Evolutionary conservation across 2,888 invertebrate species (phyloP).

Genomic region (Pomacea canaliculata): DNA sequence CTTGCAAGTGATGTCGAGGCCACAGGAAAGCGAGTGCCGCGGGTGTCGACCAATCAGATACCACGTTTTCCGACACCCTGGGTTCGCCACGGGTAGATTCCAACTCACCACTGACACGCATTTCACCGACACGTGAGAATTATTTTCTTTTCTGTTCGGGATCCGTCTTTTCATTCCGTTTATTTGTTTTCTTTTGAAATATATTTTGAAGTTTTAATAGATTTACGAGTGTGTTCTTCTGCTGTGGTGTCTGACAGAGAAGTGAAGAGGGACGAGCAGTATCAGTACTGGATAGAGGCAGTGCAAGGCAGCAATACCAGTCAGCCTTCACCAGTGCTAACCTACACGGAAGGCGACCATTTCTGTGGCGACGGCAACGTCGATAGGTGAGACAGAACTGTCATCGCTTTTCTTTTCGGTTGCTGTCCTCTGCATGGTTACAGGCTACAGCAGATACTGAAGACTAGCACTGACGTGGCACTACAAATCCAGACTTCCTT

Average conservation of each 20-base stretch:
- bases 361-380: conserved; percentile 60
- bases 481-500: too few species aligned
- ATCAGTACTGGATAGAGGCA: conserved; percentile 49
- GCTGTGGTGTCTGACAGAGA: conserved; percentile 34
- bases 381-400: conserved; percentile 40
- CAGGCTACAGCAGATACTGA: too few species aligned
- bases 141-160: too few species aligned
- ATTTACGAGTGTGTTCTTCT: too few species aligned
- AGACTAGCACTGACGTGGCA: too few species aligned
- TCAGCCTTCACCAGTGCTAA: conserved; percentile 47
- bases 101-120: conserved; percentile 30
- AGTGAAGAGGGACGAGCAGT: conserved; percentile 39
- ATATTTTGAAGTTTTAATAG: too few species aligned
- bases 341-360: conserved; percentile 48
- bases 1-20: conserved; percentile 48
- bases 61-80: conserved; percentile 48
- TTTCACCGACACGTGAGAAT: conserved; percentile 45
- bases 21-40: conserved; percentile 41
- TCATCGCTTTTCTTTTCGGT: too few species aligned
- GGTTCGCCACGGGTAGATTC: conserved; percentile 33
- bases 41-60: conserved; percentile 47
- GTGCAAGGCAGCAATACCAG: conserved; percentile 39
- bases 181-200: too few species aligned
- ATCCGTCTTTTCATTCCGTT: too few species aligned
- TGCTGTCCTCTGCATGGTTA: too few species aligned